Evolutionary conservation across 2,797 vertebrate genomes (phyloP).

Genomic region (Carcharodon carcharias): DNA sequence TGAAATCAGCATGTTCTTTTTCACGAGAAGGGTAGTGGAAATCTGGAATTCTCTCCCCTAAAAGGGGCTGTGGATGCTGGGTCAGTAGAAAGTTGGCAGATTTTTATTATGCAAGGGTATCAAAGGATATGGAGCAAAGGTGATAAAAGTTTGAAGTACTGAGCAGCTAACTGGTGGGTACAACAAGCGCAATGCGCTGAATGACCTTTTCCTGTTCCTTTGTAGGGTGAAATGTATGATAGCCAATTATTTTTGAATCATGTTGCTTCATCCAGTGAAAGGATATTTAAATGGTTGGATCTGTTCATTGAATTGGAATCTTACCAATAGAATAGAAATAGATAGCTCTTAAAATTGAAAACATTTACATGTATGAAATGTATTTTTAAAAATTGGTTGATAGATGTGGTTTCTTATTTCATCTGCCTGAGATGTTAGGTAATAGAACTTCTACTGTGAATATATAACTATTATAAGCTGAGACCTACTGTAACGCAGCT

Average conservation of each 20-base stretch:
- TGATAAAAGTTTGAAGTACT: neutral
- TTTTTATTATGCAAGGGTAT: neutral
- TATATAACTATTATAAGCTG: too few species aligned
- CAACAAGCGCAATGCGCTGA: neutral
- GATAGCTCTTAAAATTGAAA: neutral
- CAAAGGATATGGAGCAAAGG: neutral
- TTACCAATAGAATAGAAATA: neutral
- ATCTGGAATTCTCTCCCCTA: neutral
- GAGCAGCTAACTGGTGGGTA: neutral
- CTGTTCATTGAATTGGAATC: neutral
- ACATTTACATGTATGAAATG: neutral
- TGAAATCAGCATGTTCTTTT: neutral
- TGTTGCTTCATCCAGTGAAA: neutral
- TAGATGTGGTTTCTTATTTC: neutral
- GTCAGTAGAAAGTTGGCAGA: neutral
- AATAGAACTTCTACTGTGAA: too few species aligned
- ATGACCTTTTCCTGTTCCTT: neutral
- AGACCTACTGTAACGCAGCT: too few species aligned
- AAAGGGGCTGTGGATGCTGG: neutral
- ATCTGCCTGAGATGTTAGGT: neutral
- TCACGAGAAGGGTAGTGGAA: neutral
- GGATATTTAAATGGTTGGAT: neutral
- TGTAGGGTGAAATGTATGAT: neutral
- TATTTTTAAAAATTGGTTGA: too few species aligned
- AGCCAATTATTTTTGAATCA: neutral